phyloP scores from a whole-genome alignment of 2,888 invertebrate genomes.

The Drosophila melanosoma region DNA sequence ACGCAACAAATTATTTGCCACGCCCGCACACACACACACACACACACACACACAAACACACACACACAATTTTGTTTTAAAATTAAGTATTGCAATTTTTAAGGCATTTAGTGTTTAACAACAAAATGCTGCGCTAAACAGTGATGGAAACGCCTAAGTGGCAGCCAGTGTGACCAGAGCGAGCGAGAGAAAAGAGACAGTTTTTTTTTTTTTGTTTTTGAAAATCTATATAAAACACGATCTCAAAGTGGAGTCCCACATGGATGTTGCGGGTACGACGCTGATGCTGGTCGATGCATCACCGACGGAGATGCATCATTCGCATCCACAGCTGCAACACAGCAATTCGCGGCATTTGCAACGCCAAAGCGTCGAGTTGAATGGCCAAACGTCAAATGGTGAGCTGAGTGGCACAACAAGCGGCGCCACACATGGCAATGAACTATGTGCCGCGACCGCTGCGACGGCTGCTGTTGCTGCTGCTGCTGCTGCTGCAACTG shows the following conservation, averaged over 20 bases:
- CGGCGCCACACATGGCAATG: slow-evolving; percentile 8
- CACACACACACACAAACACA: neutral
- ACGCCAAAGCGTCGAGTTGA: slow-evolving; percentile 64
- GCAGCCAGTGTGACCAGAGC: slow-evolving; percentile 10
- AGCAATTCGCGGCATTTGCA: slow-evolving; percentile 45
- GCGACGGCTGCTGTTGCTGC: slow-evolving; percentile 1
- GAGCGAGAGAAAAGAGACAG: neutral
- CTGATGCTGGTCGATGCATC: slow-evolving; percentile 79
- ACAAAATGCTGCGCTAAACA: slow-evolving; percentile 20
- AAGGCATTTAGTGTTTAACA: slow-evolving; percentile 30
- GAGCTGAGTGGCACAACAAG: slow-evolving; percentile 19
- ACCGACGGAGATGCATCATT: slow-evolving; percentile 41
- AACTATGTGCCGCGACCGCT: slow-evolving; percentile 9
- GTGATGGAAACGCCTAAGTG: neutral
- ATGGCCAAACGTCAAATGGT: slow-evolving; percentile 29
- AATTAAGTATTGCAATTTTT: slow-evolving; percentile 41
- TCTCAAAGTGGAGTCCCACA: slow-evolving; percentile 48
- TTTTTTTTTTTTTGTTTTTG: no score
- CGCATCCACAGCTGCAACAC: slow-evolving; percentile 52
- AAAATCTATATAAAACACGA: neutral
- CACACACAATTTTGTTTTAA: slow-evolving; percentile 12
- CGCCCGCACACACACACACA: neutral
- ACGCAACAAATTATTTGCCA: slow-evolving; percentile 41
- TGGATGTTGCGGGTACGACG: slow-evolving; percentile 76
- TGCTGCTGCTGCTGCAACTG: neutral